Conservation (phyloP, 1,140 invertebrate genomes). For the Drosophila pseudoananassae region DNA sequence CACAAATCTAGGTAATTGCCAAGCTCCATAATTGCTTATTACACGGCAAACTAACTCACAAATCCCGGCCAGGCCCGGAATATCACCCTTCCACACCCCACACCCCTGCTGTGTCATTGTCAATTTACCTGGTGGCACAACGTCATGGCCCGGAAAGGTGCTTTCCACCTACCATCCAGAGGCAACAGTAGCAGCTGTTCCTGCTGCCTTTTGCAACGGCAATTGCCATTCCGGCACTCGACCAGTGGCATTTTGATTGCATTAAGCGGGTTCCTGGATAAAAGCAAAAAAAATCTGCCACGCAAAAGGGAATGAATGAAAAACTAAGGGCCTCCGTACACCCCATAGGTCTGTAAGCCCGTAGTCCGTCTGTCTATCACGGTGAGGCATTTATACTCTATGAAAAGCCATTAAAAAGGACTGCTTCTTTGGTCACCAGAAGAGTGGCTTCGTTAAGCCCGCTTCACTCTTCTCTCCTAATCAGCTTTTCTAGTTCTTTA, state of each 20-base stretch:
- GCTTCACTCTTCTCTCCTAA: not conserved
- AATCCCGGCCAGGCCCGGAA: conserved; percentile 20
- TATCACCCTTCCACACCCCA: not conserved
- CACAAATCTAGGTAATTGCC: conserved; percentile 68
- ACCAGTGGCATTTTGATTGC: conserved; percentile 54
- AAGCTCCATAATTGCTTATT: conserved; percentile 68
- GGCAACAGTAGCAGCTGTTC: conserved; percentile 15
- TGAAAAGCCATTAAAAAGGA: conserved; percentile 17
- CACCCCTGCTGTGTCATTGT: conserved; percentile 44
- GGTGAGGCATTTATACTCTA: conserved; percentile 10
- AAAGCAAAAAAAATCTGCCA: conserved; percentile 12
- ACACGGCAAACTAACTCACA: conserved; percentile 72
- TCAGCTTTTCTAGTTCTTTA: conserved; percentile 6
- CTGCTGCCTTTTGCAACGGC: conserved; percentile 4
- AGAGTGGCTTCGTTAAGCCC: conserved; percentile 15
- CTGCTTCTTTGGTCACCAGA: not conserved
- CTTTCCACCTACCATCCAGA: not conserved
- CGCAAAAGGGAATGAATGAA: conserved; percentile 14
- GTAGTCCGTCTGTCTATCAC: conserved; percentile 11
- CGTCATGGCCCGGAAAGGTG: conserved; percentile 36
- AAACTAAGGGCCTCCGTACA: not conserved
- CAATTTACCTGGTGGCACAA: conserved; percentile 45
- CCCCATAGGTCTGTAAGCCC: not conserved
- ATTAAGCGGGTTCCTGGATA: conserved; percentile 43
- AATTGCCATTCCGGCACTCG: conserved; percentile 42